Percentiles rank a stretch among this genome's conserved stretches.
phyloP scores from a whole-genome alignment of 2,113 vertebrate genomes.

The Sclerurus mexicanus region DNA sequence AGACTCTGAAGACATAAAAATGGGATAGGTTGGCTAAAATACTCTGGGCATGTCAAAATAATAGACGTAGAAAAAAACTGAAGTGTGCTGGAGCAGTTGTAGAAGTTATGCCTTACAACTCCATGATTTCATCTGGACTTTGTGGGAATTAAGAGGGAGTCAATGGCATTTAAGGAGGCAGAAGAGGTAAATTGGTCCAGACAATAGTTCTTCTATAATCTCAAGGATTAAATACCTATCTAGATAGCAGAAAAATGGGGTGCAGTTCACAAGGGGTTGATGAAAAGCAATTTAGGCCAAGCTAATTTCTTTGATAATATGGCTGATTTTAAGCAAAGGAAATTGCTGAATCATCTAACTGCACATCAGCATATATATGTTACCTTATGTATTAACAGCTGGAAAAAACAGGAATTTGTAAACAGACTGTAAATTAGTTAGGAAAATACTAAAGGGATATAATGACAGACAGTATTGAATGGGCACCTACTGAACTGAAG shows the following conservation, averaged over 20 bases:
- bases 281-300: background rate
- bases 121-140: background rate
- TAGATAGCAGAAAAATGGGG: background rate
- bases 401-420: background rate
- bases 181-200: background rate
- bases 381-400: background rate
- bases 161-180: background rate
- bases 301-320: background rate
- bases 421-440: background rate
- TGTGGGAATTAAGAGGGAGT: rapidly evolving
- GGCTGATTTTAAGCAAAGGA: background rate
- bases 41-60: background rate
- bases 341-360: background rate
- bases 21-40: background rate
- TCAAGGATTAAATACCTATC: background rate
- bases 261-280: background rate
- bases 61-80: background rate
- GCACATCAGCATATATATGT: background rate
- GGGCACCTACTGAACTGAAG: background rate
- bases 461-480: background rate
- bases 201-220: background rate
- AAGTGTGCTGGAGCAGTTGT: background rate
- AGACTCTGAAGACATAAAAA: background rate
- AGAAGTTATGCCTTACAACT: background rate
- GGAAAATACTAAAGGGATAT: background rate